Evolutionary conservation across 2,888 invertebrate genomes (phyloP).

Genomic region (Protula sp.): DNA sequence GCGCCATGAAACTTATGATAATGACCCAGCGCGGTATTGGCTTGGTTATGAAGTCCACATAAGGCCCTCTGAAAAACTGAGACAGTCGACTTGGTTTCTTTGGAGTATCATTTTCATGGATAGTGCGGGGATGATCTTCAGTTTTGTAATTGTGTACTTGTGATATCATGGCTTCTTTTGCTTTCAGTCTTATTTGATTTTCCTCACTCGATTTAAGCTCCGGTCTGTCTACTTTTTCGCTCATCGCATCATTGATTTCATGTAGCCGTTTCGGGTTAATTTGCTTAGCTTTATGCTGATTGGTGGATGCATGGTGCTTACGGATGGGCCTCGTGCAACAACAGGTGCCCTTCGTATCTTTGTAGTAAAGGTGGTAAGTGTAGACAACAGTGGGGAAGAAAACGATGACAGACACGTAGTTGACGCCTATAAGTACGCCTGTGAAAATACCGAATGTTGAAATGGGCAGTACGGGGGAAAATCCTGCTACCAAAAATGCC

Average conservation of each 20-base stretch:
- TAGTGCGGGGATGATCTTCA: background rate
- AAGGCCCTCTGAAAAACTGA: constrained; percentile 12
- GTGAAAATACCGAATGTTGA: constrained; percentile 21
- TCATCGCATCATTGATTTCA: background rate
- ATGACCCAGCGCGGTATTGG: constrained; percentile 5
- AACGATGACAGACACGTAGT: constrained; percentile 24
- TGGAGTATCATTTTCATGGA: background rate
- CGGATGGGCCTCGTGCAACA: background rate
- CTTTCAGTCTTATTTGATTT: no score
- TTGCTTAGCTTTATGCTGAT: background rate
- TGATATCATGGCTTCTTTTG: no score
- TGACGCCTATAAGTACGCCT: constrained; percentile 17
- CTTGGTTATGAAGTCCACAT: constrained; percentile 13
- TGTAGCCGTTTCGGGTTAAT: background rate
- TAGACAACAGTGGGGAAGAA: constrained; percentile 22
- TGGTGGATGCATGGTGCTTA: background rate
- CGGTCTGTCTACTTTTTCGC: no score
- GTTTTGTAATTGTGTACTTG: background rate
- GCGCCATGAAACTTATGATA: background rate
- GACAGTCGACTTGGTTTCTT: constrained; percentile 4
- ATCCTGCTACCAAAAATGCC: constrained; percentile 18
- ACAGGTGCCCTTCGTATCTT: background rate
- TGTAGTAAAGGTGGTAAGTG: constrained; percentile 9
- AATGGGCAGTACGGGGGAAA: constrained; percentile 16
- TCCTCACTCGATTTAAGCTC: no score